phyloP scores from a whole-genome alignment of 2,888 invertebrate genomes.

The Charanyca ferruginea region DNA sequence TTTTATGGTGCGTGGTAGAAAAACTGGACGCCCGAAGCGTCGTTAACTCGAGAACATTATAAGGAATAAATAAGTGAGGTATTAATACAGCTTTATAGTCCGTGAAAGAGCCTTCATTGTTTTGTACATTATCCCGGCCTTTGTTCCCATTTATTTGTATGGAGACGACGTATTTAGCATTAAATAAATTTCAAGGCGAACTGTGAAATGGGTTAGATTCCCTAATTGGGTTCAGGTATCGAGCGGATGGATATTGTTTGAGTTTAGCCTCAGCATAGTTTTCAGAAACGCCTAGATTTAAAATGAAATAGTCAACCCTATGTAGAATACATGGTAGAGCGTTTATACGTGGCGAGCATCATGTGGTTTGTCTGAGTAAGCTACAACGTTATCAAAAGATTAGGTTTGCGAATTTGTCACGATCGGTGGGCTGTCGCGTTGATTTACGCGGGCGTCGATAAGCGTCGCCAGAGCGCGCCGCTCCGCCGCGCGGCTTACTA shows the following conservation, averaged over 20 bases:
- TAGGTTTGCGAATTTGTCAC: conserved; percentile 88
- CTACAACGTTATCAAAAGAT: conserved; percentile 83
- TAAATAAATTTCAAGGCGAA: conserved; percentile 71
- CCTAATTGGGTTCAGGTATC: conserved; percentile 54
- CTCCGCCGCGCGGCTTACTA: conserved; percentile 58
- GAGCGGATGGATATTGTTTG: conserved; percentile 6
- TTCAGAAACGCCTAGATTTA: not conserved
- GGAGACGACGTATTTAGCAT: conserved; percentile 75
- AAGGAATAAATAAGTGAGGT: conserved; percentile 88
- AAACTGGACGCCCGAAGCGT: conserved; percentile 85
- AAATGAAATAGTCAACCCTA: conserved; percentile 17
- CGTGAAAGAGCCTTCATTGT: conserved; percentile 89
- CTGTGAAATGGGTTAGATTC: conserved; percentile 57
- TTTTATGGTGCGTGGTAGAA: conserved; percentile 87
- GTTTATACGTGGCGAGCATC: conserved; percentile 53
- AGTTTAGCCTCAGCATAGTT: conserved; percentile 2
- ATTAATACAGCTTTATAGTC: conserved; percentile 89
- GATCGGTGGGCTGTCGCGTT: conserved; percentile 86
- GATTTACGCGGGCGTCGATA: conserved; percentile 84
- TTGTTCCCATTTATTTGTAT: conserved; percentile 77
- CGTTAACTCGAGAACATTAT: conserved; percentile 90
- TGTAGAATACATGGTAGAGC: conserved; percentile 12
- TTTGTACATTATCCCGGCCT: conserved; percentile 74
- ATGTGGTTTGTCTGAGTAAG: conserved; percentile 66
- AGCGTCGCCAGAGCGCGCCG: conserved; percentile 69